These are phyloP conservation scores for Pseudorhombus dupliciocellatus DNA, from an alignment of 2,113 vertebrate species.

Conservation along the genomic window DNA sequence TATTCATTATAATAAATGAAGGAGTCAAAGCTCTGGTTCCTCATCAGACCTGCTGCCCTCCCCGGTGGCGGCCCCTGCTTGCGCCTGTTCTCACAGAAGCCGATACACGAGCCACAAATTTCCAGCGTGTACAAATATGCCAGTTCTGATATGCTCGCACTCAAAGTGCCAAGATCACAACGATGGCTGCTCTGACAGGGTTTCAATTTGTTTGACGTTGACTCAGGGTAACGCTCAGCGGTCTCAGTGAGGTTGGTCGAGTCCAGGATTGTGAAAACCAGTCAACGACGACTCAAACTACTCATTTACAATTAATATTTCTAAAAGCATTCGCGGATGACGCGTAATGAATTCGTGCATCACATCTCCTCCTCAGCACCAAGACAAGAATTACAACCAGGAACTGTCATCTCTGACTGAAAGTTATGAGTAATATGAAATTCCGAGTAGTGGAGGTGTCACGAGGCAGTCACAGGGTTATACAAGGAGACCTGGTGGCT, in stretches of 20 bases:
- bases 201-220: no score
- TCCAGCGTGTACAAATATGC: no score
- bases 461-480: slow-evolving; percentile 2
- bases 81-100: no score
- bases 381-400: slow-evolving; percentile 16
- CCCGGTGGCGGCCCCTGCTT: no score
- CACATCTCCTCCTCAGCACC: neutral
- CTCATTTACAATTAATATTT: no score
- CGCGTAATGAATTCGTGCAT: neutral
- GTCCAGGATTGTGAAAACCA: no score
- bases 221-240: no score
- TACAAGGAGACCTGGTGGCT: slow-evolving; percentile 16
- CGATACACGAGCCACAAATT: no score
- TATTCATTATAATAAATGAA: neutral
- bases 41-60: no score
- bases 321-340: neutral
- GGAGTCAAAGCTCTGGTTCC: neutral
- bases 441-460: slow-evolving; percentile 21
- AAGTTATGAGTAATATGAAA: slow-evolving; percentile 58
- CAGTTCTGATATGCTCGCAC: neutral
- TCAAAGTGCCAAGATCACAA: neutral
- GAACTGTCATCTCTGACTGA: slow-evolving; percentile 10
- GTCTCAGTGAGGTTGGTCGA: no score
- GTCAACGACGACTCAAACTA: no score
- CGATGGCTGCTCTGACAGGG: neutral